Conservation (phyloP, 2,888 invertebrate genomes). For the Pheosia tremula region DNA sequence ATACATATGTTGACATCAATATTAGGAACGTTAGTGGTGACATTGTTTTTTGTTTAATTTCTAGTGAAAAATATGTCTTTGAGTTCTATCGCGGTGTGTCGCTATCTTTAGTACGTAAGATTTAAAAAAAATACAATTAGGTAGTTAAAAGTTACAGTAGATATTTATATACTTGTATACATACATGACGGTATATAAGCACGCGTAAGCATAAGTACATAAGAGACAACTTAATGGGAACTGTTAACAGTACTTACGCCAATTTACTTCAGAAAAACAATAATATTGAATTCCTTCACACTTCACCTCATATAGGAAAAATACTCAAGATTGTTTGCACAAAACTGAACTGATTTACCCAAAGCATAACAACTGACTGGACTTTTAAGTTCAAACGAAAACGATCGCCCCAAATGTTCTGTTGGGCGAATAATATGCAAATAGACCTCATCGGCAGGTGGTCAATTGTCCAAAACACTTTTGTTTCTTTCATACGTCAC, state of each 20-base stretch:
- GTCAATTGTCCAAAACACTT: constrained; percentile 57
- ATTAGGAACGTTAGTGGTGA: constrained; percentile 30
- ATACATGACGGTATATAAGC: no score
- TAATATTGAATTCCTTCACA: background rate
- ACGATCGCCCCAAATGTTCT: constrained; percentile 55
- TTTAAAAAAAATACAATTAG: no score
- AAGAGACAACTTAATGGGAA: background rate
- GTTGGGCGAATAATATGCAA: constrained; percentile 78
- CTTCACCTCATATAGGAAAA: background rate
- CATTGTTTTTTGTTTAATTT: constrained; percentile 10
- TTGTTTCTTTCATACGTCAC: constrained; percentile 47
- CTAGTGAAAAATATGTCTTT: background rate
- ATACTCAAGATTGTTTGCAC: constrained; percentile 4
- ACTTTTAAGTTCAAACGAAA: constrained; percentile 54
- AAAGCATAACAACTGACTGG: constrained; percentile 58
- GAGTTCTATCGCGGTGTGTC: background rate
- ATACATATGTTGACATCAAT: constrained; percentile 67
- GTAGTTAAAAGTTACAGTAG: no score
- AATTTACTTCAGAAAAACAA: background rate
- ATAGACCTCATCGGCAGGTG: constrained; percentile 70
- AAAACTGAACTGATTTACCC: constrained; percentile 42
- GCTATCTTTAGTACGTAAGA: background rate
- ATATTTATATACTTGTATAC: no score
- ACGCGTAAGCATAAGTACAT: no score
- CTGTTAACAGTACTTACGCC: background rate